A percentile compares a stretch with the other conserved stretches of the same genome.
Conservation (phyloP, 2,888 invertebrate species). For the Leucoptera coffeella region DNA sequence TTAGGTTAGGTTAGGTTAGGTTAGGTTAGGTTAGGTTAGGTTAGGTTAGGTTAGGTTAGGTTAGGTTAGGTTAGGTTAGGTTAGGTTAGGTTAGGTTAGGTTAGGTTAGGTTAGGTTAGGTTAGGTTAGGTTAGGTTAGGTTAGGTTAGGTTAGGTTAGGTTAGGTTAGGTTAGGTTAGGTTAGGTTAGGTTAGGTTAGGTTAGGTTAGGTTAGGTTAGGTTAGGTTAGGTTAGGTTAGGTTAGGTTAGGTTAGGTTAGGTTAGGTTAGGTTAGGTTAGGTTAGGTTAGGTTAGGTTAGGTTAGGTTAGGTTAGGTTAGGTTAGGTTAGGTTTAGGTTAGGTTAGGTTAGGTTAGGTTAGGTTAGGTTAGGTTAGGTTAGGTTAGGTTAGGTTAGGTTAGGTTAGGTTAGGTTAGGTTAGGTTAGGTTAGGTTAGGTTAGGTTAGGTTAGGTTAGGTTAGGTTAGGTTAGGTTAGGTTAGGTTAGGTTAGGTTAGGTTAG, state of each 20-base stretch:
- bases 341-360: slow-evolving; percentile 1
- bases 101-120: slow-evolving; percentile 5
- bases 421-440: slow-evolving; percentile 6
- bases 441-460: slow-evolving; percentile 6
- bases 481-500: slow-evolving; percentile 6
- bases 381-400: slow-evolving; percentile 6
- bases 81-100: slow-evolving; percentile 5
- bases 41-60: slow-evolving; percentile 5
- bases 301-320: slow-evolving; percentile 6
- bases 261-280: slow-evolving; percentile 5
- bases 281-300: slow-evolving; percentile 6
- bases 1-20: slow-evolving; percentile 6
- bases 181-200: slow-evolving; percentile 5
- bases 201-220: slow-evolving; percentile 5
- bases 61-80: slow-evolving; percentile 5
- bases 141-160: slow-evolving; percentile 6
- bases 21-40: slow-evolving; percentile 6
- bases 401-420: slow-evolving; percentile 6
- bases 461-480: slow-evolving; percentile 6
- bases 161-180: slow-evolving; percentile 5
- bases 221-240: slow-evolving; percentile 5
- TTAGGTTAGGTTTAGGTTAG: slow-evolving; percentile 4
- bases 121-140: slow-evolving; percentile 5
- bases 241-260: slow-evolving; percentile 5
- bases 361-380: slow-evolving; percentile 4